Percentiles rank a stretch among this genome's conserved stretches.
Evolutionary conservation across 2,113 vertebrate genomes (phyloP).

Genomic region (Prochilodus magdalenae): DNA sequence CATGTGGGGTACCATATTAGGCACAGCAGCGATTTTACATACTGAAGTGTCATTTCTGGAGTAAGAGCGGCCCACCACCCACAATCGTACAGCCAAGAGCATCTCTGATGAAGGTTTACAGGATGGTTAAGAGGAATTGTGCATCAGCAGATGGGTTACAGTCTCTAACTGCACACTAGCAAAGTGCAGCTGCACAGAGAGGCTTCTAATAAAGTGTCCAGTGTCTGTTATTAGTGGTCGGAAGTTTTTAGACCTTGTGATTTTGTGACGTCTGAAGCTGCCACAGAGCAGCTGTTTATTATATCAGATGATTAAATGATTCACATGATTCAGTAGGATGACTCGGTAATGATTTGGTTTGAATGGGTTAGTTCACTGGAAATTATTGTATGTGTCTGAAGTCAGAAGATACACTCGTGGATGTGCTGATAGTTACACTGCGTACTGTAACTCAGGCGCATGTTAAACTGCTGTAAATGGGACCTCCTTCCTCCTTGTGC

Average conservation of each 20-base stretch:
- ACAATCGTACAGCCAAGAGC: too few relatives aligned
- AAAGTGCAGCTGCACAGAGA: background rate
- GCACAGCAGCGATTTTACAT: too few relatives aligned
- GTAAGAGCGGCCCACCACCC: too few relatives aligned
- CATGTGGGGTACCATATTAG: too few relatives aligned
- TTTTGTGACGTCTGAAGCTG: background rate
- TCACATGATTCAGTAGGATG: conserved; percentile 2
- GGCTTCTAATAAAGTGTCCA: background rate
- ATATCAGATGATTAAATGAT: background rate
- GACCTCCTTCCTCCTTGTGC: too few relatives aligned
- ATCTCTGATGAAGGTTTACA: too few relatives aligned
- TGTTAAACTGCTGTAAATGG: background rate
- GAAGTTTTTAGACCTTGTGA: conserved; percentile 2
- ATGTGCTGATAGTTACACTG: background rate
- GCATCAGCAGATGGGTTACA: background rate
- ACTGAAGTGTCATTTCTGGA: too few relatives aligned
- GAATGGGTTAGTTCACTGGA: background rate
- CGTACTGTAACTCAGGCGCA: background rate
- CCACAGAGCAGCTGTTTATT: conserved; percentile 10
- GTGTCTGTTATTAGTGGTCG: background rate
- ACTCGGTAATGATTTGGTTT: background rate
- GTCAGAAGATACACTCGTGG: background rate
- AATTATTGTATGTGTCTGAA: background rate
- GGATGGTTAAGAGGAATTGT: too few relatives aligned
- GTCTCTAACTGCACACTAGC: background rate